Conservation (phyloP, 2,888 invertebrate genomes). For the Nemoura dubitans region DNA sequence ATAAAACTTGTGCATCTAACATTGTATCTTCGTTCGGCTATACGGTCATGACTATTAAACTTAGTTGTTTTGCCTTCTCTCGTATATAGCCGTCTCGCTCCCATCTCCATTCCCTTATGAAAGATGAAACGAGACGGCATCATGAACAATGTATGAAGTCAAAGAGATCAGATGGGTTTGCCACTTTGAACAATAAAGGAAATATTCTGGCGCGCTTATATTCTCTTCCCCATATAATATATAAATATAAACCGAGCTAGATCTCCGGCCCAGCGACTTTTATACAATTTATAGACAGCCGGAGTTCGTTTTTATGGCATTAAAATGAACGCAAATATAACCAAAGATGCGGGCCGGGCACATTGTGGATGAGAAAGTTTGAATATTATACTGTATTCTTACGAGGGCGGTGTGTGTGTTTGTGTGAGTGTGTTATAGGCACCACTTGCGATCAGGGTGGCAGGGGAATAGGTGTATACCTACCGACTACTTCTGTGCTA, state of each 20-base stretch:
- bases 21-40: conserved; percentile 39
- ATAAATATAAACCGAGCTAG: too few relatives aligned
- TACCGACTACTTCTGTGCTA: too few relatives aligned
- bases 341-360: conserved; percentile 25
- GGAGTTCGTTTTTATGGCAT: conserved; percentile 34
- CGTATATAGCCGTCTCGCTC: conserved; percentile 28
- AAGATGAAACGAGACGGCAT: conserved; percentile 45
- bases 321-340: conserved; percentile 35
- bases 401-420: conserved; percentile 12
- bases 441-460: neutral
- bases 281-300: conserved; percentile 39
- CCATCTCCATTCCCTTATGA: conserved; percentile 43
- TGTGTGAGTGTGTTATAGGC: neutral
- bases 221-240: too few relatives aligned
- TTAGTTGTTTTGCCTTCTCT: conserved; percentile 45
- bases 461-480: neutral
- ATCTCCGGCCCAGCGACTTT: conserved; percentile 28
- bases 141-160: conserved; percentile 49
- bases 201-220: neutral
- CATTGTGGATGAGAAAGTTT: conserved; percentile 25
- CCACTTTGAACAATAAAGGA: conserved; percentile 46
- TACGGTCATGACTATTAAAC: conserved; percentile 49
- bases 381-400: conserved; percentile 17
- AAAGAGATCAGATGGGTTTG: conserved; percentile 47
- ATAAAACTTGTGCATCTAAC: conserved; percentile 27